Evolutionary conservation across 2,888 invertebrate genomes (phyloP).

Genomic region (Acanthoscelides obtectus): DNA sequence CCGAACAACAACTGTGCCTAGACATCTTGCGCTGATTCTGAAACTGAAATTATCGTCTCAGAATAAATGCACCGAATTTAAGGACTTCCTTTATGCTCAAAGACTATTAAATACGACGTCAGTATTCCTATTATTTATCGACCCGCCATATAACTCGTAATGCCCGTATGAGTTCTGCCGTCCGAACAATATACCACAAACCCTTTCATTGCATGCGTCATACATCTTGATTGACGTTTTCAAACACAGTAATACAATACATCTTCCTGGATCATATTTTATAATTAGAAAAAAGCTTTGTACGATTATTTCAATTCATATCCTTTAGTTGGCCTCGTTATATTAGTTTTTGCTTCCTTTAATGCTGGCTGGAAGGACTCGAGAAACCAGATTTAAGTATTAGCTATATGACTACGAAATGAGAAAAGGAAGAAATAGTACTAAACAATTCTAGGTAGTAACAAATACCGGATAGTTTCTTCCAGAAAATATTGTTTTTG

Average conservation of each 20-base stretch:
- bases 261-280: background rate
- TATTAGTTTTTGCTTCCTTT: background rate
- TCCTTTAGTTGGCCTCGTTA: background rate
- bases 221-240: background rate
- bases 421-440: no score
- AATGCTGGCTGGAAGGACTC: background rate
- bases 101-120: background rate
- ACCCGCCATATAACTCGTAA: background rate
- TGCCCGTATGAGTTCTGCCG: background rate
- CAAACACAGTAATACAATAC: background rate
- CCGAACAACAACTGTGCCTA: no score
- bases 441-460: no score
- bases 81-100: background rate
- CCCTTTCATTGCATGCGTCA: background rate
- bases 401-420: no score
- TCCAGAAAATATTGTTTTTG: no score
- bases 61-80: background rate
- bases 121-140: background rate
- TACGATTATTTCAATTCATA: background rate
- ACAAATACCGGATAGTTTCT: no score
- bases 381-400: no score
- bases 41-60: no score
- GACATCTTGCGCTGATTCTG: no score
- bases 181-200: background rate
- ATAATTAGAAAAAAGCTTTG: background rate